phyloP scores from a whole-genome alignment of 1,140 invertebrate species.

The Euglossa dilemma region DNA sequence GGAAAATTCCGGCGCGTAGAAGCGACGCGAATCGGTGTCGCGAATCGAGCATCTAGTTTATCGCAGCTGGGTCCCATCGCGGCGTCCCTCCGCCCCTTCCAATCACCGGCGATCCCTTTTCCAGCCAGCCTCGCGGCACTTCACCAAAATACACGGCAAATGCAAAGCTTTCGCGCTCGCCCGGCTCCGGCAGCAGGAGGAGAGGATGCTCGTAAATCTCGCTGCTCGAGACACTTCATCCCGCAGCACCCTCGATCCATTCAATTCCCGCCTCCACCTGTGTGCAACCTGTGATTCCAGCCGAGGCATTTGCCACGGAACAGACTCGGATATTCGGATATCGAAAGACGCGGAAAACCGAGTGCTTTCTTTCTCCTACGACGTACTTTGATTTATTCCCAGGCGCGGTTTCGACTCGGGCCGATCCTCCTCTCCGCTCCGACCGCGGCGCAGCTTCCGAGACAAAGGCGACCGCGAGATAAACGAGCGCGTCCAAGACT shows the following conservation, averaged over 20 bases:
- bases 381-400: neutral
- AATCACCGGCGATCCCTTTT: conserved; percentile 21
- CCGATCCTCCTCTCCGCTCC: too few species aligned
- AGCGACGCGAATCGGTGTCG: conserved; percentile 35
- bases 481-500: conserved; percentile 9
- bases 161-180: conserved; percentile 60
- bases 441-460: too few species aligned
- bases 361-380: neutral
- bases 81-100: neutral
- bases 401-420: neutral
- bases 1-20: neutral
- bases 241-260: conserved; percentile 25
- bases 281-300: conserved; percentile 34
- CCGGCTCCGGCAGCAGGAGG: too few species aligned
- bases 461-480: neutral
- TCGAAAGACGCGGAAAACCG: neutral
- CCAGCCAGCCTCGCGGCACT: conserved; percentile 24
- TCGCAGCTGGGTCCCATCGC: conserved; percentile 58
- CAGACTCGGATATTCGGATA: conserved; percentile 2
- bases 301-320: conserved; percentile 7
- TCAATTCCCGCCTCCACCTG: conserved; percentile 29
- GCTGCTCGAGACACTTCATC: conserved; percentile 53
- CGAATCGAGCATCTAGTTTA: conserved; percentile 60
- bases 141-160: conserved; percentile 44
- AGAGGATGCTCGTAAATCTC: conserved; percentile 65